Percentiles rank a stretch among this genome's conserved stretches.
phyloP scores from a whole-genome alignment of 2,797 vertebrate species.

The Eidolon dupreanum region DNA sequence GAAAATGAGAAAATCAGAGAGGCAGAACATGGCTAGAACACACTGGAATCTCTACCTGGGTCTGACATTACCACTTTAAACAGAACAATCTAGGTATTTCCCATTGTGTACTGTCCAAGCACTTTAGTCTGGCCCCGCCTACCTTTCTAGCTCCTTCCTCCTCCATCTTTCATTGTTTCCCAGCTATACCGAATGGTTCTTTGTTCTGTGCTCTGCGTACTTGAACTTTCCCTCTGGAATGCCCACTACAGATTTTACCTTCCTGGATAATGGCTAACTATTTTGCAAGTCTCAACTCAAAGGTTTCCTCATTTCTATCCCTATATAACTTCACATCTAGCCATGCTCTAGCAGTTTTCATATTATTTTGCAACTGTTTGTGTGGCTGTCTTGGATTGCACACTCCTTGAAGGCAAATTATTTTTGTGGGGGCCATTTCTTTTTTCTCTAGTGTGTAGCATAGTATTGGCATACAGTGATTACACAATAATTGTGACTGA shows the following conservation, averaged over 20 bases:
- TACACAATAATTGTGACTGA: background rate
- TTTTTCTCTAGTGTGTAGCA: background rate
- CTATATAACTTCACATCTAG: background rate
- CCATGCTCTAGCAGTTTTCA: background rate
- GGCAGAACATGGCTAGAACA: background rate
- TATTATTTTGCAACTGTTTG: background rate
- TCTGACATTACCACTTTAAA: background rate
- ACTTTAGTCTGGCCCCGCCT: background rate
- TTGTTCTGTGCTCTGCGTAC: background rate
- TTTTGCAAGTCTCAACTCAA: background rate
- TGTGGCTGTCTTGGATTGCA: background rate
- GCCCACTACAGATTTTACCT: background rate
- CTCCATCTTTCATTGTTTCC: background rate
- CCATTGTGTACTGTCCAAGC: background rate
- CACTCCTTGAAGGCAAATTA: background rate
- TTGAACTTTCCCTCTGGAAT: background rate
- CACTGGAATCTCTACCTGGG: background rate
- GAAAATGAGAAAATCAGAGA: background rate
- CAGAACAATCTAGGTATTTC: background rate
- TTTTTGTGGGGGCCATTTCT: background rate
- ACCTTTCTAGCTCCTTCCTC: background rate
- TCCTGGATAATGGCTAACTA: background rate
- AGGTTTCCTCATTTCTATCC: background rate
- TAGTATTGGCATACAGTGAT: background rate
- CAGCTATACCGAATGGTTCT: background rate